A percentile compares a stretch with the other conserved stretches of the same genome.
Conservation (phyloP, 2,113 vertebrate species). For the Ceuthmochares aereus region DNA sequence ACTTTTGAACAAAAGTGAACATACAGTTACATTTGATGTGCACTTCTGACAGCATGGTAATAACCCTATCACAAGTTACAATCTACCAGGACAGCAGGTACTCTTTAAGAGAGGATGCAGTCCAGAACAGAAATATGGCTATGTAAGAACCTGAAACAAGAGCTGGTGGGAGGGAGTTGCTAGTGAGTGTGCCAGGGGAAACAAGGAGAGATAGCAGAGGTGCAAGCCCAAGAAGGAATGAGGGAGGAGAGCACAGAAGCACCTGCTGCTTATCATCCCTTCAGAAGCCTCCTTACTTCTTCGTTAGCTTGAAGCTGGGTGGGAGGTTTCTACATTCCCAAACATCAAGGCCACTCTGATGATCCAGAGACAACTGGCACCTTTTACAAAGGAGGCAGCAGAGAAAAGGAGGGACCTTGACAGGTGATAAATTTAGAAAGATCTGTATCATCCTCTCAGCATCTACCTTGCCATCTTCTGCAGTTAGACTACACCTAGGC, state of each 20-base stretch:
- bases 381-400: not conserved
- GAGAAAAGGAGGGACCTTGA: not conserved
- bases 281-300: not conserved
- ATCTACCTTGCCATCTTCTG: not conserved
- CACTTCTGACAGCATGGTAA: not conserved
- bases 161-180: not conserved
- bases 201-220: not conserved
- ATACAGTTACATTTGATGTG: not conserved
- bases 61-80: not conserved
- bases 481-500: not conserved
- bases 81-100: not conserved
- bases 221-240: not conserved
- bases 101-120: not conserved
- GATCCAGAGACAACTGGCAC: not conserved
- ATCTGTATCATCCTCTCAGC: not conserved
- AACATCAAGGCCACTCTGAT: not conserved
- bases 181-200: not conserved
- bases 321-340: not conserved
- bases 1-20: not conserved
- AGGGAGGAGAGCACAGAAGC: conserved; percentile 7
- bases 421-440: not conserved
- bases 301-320: not conserved
- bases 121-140: not conserved
- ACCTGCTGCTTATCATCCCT: conserved; percentile 8
- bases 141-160: not conserved